phyloP scores from a whole-genome alignment of 2,797 vertebrate species.

The Podargus strigoides region DNA sequence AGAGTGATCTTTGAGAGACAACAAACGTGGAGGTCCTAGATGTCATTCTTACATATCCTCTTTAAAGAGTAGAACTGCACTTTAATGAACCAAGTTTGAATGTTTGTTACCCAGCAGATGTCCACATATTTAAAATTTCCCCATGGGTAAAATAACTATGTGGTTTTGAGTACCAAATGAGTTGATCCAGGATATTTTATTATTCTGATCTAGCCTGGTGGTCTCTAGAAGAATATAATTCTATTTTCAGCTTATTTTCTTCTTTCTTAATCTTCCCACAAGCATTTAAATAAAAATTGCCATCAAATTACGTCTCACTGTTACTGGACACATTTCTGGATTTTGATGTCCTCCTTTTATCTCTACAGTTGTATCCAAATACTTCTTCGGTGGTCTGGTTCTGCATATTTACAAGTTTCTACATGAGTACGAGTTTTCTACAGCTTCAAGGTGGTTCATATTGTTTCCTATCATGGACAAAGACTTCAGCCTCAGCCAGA shows the following conservation, averaged over 20 bases:
- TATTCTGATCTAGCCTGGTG: slow-evolving; percentile 19
- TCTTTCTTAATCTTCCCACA: neutral
- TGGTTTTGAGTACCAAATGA: neutral
- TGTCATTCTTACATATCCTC: neutral
- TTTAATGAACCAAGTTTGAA: neutral
- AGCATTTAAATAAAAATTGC: neutral
- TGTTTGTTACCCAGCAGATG: neutral
- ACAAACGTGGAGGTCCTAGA: neutral
- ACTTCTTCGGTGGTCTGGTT: neutral
- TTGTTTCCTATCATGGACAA: neutral
- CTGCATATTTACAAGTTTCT: neutral
- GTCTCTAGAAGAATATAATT: neutral
- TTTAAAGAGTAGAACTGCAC: neutral
- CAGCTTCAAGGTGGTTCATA: neutral
- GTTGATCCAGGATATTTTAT: neutral
- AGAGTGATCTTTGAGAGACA: neutral
- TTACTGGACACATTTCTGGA: neutral
- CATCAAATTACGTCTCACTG: neutral
- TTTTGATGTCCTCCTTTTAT: neutral
- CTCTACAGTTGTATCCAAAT: neutral
- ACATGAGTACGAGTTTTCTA: neutral
- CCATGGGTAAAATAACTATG: slow-evolving; percentile 1
- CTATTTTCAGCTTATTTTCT: slow-evolving; percentile 20
- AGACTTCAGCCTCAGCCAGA: neutral
- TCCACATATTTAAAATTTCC: neutral